These are phyloP conservation scores for Pyrgus malvae DNA, from an alignment of 2,888 invertebrate species.

Conservation along the genomic window DNA sequence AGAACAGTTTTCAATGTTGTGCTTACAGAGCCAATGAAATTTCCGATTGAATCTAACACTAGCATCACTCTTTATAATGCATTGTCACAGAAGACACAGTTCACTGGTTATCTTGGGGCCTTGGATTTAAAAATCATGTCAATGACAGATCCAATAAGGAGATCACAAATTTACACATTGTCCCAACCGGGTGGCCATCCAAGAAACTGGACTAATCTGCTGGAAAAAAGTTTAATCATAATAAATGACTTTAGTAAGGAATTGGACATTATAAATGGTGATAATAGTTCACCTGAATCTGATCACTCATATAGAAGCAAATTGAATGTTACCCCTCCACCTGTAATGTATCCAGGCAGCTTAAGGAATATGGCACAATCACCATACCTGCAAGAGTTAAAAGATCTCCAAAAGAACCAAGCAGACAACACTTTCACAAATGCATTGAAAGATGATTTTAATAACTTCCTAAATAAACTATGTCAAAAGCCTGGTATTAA, in stretches of 20 bases:
- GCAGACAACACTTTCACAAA: constrained; percentile 58
- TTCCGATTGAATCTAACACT: constrained; percentile 80
- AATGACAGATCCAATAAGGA: constrained; percentile 81
- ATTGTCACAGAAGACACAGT: constrained; percentile 83
- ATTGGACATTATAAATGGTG: constrained; percentile 75
- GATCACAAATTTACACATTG: constrained; percentile 85
- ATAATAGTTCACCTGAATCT: constrained; percentile 48
- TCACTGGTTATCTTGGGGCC: constrained; percentile 89
- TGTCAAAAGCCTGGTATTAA: constrained; percentile 86
- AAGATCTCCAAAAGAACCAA: constrained; percentile 63
- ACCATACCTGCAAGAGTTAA: constrained; percentile 56
- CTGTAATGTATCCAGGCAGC: constrained; percentile 47
- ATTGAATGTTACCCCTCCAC: constrained; percentile 43
- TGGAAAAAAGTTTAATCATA: constrained; percentile 83
- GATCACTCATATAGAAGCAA: constrained; percentile 43
- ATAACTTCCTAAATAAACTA: constrained; percentile 72
- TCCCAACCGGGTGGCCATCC: constrained; percentile 94
- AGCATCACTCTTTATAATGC: constrained; percentile 83
- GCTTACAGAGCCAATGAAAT: constrained; percentile 86
- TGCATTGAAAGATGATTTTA: constrained; percentile 66
- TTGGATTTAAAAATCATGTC: constrained; percentile 87
- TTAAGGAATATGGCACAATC: constrained; percentile 66
- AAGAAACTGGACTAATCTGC: constrained; percentile 90
- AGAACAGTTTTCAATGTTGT: constrained; percentile 86
- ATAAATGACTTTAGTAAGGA: constrained; percentile 85